Evolutionary conservation across 2,113 vertebrate genomes (phyloP), one percentile per base, ranked within the genome.

Genomic region (Oreamnos americanus): DNA sequence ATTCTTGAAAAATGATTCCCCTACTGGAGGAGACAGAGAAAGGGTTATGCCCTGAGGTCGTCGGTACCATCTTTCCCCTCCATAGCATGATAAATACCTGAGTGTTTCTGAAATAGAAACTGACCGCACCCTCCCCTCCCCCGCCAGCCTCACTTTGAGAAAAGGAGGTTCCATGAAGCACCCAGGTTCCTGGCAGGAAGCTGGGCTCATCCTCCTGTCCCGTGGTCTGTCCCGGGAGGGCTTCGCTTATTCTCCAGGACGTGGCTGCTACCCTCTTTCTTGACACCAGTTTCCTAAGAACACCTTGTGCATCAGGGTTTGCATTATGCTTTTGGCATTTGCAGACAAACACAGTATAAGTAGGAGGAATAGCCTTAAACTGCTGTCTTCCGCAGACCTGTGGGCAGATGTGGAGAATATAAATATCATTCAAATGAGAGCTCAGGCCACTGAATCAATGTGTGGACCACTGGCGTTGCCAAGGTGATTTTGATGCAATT

Each of bases 401-500:
- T 2, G 15, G 51, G 71, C 91, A 96, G 91, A 90, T 74, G 36
- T 43, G 57, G 53, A 58, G 67, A 62, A 36, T 79, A 45, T 55
- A 83, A 93, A 92, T 53, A 16, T 55, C n/a, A 60, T 53, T 89
- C 51, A 74, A 90, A 67, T 33, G 76, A 64, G 43, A 43, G 93
- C 89, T 81, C 83, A 28, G 79, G 83, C 86, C 79, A 23, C 95
- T 21, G 74, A 87, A 43, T 87, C 96, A 60, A 84, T 74, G 8
- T 1, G 57, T 36, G 96, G 62, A 16, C 67, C 5, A 1, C 91
- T 62, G 28, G 89, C 30, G 84, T 96, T 82, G 47, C 92, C 92
- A 95, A 76, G 81, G 90, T 96, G 96, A 95, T 94, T 87, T 47
- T 49, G 58, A 96, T 53, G 84, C 53, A 49, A 49, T 90, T 87